phyloP scores from a whole-genome alignment of 37 sponge, comb jelly and placozoan species.

The Theonella swinhoei region DNA sequence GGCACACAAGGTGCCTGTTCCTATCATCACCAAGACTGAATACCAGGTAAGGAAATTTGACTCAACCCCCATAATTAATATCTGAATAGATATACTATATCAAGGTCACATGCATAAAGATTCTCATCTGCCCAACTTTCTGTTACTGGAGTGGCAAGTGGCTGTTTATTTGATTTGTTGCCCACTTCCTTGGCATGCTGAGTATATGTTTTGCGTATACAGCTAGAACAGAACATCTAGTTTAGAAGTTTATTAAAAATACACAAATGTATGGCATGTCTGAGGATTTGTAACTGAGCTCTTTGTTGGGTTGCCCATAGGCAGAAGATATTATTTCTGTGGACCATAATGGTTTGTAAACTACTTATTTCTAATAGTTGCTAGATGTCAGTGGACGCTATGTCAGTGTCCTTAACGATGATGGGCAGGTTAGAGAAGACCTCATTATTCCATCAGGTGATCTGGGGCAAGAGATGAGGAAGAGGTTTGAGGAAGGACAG shows the following conservation, averaged over 20 bases:
- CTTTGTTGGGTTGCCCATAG: not conserved
- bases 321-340: not conserved
- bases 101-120: no score
- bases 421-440: constrained; percentile 24
- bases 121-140: no score
- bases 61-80: no score
- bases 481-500: constrained; percentile 25
- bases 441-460: constrained; percentile 29
- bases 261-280: no score
- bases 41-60: constrained; percentile 50
- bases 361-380: not conserved
- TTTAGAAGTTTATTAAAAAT: no score
- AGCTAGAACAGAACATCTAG: no score
- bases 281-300: no score
- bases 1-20: constrained; percentile 51
- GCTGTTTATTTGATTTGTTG: no score
- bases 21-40: constrained; percentile 41
- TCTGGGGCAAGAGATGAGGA: constrained; percentile 18
- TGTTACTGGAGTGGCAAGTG: no score
- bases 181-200: no score
- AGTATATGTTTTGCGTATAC: no score
- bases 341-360: not conserved
- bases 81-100: no score
- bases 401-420: constrained; percentile 37
- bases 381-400: constrained; percentile 31